Base-by-base conservation (phyloP, 2,888 invertebrate genomes). In the Anoplius nigerrimus region DNA sequence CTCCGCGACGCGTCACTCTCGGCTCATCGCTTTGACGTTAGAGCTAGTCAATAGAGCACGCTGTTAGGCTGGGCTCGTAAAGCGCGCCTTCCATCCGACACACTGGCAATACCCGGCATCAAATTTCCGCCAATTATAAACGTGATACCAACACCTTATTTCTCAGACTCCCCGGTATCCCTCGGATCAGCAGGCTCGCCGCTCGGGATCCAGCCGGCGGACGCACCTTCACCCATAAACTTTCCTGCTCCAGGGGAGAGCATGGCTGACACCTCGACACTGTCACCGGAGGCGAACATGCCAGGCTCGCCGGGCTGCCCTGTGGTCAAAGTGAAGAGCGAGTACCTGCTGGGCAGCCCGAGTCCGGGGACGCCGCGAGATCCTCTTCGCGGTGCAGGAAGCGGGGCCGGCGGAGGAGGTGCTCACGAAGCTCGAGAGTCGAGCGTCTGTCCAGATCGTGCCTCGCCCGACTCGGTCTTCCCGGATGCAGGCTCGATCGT, bases 221-320 rank as follows among this genome's bases (percentile, higher is more conserved):
- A 87, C 81, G 86, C 86, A 80, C 86, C 87, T 81, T 87, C 88
- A 86, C 88, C 88, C 77, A 85, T 87, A 85, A 80, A 80, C 81
- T 84, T 88, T 87, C 86, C 87, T 87, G 86, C 87, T 84, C 85
- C 93, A 94, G 95, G 95, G 91, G 97, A 96, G 92, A 96, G 96
- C 89, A 94, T 96, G 91, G 96, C 96, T 89, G 97, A 97, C 91
- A 96, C 96, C 89, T 96, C 95, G 90, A 96, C 96, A 89, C 96
- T 96, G 89, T 97, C 96, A 89, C 96, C 96, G 89, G 96, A 96
- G 91, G 96, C 96, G 90, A 91, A 92, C 86, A 94, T 94, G 89
- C 95, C 95, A 89, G 92, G 94, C 89, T 96, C 96, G 88, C 95
- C 95, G 89, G 89, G 87, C 83, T 88, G 89, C 82, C 86, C 87